A percentile compares a stretch with the other conserved stretches of the same genome.
These are phyloP conservation scores for Sardinella longiceps DNA, from an alignment of 2,797 vertebrate species.

Conservation along the genomic window DNA sequence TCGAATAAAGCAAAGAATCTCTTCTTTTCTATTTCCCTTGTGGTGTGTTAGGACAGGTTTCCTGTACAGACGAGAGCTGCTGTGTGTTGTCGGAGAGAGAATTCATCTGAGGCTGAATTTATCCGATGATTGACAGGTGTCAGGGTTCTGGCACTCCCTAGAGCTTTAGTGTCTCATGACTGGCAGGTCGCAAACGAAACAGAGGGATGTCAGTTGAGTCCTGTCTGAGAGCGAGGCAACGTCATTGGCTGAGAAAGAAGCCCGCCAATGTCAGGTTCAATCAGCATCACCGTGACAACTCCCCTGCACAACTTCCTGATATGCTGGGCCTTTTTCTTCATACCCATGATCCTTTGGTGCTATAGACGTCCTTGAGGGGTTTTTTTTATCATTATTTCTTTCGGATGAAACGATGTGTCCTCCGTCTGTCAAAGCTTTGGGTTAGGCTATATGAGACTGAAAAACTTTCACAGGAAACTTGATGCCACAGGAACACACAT, in stretches of 20 bases:
- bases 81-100: not conserved
- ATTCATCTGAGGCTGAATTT: not conserved
- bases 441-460: not conserved
- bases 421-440: not conserved
- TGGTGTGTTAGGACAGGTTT: not conserved
- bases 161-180: not conserved
- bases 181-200: not conserved
- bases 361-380: not conserved
- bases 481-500: not conserved
- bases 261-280: not conserved
- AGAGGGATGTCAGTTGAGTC: not conserved
- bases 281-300: conserved; percentile 11
- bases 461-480: not conserved
- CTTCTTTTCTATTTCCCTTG: not conserved
- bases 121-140: not conserved
- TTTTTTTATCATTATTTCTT: not conserved
- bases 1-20: not conserved
- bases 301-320: not conserved
- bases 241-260: not conserved
- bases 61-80: not conserved
- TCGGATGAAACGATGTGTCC: not conserved
- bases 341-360: not conserved
- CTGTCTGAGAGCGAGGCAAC: not conserved
- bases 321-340: not conserved
- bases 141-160: not conserved